Base-by-base conservation (phyloP, 2,797 vertebrate species). In the Karalla daura region DNA sequence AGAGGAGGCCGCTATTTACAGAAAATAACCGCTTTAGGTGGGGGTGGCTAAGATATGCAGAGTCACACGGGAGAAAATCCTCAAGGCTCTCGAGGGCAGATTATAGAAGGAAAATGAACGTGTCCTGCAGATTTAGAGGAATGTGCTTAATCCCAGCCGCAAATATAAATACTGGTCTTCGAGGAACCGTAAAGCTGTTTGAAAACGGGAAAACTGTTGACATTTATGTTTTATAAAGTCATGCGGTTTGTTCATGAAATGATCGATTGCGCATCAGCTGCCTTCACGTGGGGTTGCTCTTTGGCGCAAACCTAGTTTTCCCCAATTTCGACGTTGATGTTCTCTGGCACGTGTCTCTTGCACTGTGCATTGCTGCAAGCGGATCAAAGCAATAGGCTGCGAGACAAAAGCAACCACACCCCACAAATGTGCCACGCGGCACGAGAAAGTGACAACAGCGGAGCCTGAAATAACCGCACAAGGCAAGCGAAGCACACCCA, bases 61-160 rank as follows among this genome's bases (percentile, higher is more conserved):
- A 83, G 76, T 78, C 89, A 89, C 86, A 89, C 64, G 41, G 52
- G 36, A 86, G 64, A 70, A 86, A 86, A 89, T 81, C 86, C 78
- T 44, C n/a, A n/a, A 2, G 8, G 80, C 75, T 83, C 74, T 67
- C 6, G 43, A 35, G 68, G 80, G 55, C 28, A 76, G 82, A 89
- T 89, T 86, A 88, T 70, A 70, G 40, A 70, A 74, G 59, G 60
- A 45, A 75, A 75, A 87, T 71, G 14, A 33, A 86, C 74, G 67
- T 46, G 30, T 71, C 76, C 52, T 50, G 32, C 50, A 73, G 63
- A 64, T 84, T 81, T 75, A 70, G 49, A 76, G 63, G 67, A 78
- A 85, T 56, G 66, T 44, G 47, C 46, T 70, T 50, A 64, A 64
- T 43, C 44, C 45, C 11, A 45, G 72, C 23, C 53, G 43, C 66